phyloP scores from a whole-genome alignment of 2,888 invertebrate genomes.

The Sepiola atlantica region DNA sequence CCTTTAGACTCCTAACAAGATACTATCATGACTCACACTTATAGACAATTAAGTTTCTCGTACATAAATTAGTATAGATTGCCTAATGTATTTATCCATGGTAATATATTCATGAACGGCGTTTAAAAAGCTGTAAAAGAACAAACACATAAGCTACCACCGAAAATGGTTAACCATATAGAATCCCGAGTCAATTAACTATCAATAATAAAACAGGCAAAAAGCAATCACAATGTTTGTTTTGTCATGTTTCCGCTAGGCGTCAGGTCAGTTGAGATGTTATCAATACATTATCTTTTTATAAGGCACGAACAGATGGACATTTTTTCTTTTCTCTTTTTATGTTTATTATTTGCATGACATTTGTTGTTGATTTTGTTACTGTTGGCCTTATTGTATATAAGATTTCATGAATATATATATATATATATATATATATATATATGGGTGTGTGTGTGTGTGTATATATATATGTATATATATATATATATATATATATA shows the following conservation, averaged over 20 bases:
- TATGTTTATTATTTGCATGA: no score
- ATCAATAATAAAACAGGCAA: neutral
- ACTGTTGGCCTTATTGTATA: no score
- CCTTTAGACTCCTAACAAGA: no score
- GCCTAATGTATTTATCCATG: no score
- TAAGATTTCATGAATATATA: neutral
- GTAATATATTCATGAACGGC: no score
- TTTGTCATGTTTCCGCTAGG: neutral
- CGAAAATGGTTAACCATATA: neutral
- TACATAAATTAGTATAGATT: no score
- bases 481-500: neutral
- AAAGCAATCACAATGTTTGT: neutral
- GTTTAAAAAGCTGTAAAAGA: no score
- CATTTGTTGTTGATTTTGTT: no score
- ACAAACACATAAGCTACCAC: no score
- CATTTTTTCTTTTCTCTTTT: neutral
- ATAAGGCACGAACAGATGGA: neutral
- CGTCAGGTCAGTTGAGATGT: neutral
- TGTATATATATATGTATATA: neutral
- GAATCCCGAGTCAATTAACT: neutral
- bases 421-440: neutral
- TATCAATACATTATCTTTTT: neutral
- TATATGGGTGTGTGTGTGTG: neutral
- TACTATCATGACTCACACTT: no score
- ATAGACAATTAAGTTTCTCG: no score